A percentile compares a stretch with the other conserved stretches of the same genome.
Conservation (phyloP, 2,113 vertebrate species). For the Scolopax mira region DNA sequence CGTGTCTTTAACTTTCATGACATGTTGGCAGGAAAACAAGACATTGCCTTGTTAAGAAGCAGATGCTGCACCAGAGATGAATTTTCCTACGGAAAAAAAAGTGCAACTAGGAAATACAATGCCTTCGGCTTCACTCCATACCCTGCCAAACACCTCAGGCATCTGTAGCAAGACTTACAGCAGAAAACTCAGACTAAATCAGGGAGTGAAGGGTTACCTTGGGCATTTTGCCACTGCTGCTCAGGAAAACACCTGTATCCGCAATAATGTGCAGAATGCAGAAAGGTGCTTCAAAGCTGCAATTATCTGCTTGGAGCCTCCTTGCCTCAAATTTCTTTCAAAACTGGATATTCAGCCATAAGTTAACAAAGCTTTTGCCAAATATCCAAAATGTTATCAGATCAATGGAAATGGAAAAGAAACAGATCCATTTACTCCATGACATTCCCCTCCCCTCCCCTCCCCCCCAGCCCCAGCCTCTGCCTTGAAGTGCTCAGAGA, state of each 20-base stretch:
- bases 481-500: neutral
- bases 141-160: neutral
- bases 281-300: neutral
- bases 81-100: neutral
- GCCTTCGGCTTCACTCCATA: neutral
- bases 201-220: neutral
- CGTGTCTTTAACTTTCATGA: neutral
- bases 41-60: neutral
- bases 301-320: neutral
- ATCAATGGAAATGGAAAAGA: neutral
- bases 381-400: neutral
- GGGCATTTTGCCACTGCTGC: neutral
- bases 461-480: neutral
- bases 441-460: neutral
- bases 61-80: neutral
- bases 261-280: neutral
- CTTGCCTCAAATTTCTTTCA: neutral
- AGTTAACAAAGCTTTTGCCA: neutral
- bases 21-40: constrained; percentile 7
- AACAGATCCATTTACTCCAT: neutral
- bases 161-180: neutral
- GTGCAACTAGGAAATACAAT: neutral
- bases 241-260: neutral
- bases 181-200: neutral
- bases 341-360: neutral